Evolutionary conservation across 2,888 invertebrate genomes (phyloP), one percentile per base, ranked within the genome.

Genomic region (Aphrophora alni): DNA sequence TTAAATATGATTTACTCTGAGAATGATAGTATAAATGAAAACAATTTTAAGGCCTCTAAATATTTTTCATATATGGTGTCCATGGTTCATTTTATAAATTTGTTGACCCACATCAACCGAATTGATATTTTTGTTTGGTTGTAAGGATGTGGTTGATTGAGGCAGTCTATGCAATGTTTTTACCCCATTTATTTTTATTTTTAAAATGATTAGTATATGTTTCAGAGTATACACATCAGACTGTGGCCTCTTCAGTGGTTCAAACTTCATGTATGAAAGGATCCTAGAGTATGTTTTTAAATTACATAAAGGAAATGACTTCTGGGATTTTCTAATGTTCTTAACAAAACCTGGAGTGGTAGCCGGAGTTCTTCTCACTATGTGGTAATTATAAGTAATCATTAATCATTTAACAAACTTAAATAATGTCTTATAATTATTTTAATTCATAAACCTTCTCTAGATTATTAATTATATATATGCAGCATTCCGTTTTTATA

Each of bases 211-310:
- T n/a, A n/a, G n/a, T n/a, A n/a, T n/a, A n/a, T n/a, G n/a, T 59
- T 59, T 3, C 59, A 93, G 92, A 78, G 90, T 92, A 25, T 87
- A 89, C 17, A 90, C 92, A 0, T 89, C 90, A 0, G 86, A 86
- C 0, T 94, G 94, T 87, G 94, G 94, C 0, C 93, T 94, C 17
- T 94, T 94, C 87, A 89, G 89, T 4, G 86, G 87, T 27, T 90
- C 91, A 86, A 85, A 87, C 17, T 89, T 88, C 83, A 92, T 92
- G 85, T 92, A 91, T 87, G 88, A 90, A 82, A 90, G 92, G 80
- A 87, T 93, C 70, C 89, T 91, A 10, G 90, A 91, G 74, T 91
- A 90, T 0, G 89, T 92, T 76, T 87, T 92, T 28, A 87, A 88
- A 10, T 86, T 93, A 75, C 87, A 90, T 25, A 85, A 88, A 26